Conservation (phyloP, 2,888 invertebrate species). For the Hydroisotoma schaefferi region DNA sequence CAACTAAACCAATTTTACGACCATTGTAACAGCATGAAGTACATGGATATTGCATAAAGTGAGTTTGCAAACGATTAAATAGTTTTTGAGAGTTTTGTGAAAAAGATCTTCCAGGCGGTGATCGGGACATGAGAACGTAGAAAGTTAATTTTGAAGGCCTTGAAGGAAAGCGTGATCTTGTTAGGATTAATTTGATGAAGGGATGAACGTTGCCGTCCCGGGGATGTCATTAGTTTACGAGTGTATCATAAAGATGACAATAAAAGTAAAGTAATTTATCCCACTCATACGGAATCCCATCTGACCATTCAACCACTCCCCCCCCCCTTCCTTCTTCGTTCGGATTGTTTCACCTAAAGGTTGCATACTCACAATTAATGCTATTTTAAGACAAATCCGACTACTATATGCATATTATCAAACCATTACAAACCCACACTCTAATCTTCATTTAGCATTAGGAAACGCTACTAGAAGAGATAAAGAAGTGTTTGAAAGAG, state of each 20-base stretch:
- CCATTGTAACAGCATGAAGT: too few species aligned
- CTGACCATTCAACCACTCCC: too few species aligned
- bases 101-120: too few species aligned
- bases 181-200: not conserved
- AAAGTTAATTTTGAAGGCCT: not conserved
- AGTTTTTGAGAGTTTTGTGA: not conserved
- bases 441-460: not conserved
- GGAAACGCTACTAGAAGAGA: not conserved
- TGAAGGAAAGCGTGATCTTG: not conserved
- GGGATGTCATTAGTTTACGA: constrained; percentile 5
- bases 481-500: not conserved
- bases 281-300: not conserved
- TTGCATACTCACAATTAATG: not conserved
- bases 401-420: not conserved
- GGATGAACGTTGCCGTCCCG: too few species aligned
- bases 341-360: not conserved
- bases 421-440: not conserved
- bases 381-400: not conserved
- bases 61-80: too few species aligned
- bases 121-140: too few species aligned
- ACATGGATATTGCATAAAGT: too few species aligned
- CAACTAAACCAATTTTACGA: too few species aligned
- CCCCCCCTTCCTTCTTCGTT: not conserved
- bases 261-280: constrained; percentile 11
- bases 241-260: constrained; percentile 8